Percentiles rank a stretch among this genome's conserved stretches.
phyloP scores from a whole-genome alignment of 2,888 invertebrate species.

The Himalopsyche kuldschensis region DNA sequence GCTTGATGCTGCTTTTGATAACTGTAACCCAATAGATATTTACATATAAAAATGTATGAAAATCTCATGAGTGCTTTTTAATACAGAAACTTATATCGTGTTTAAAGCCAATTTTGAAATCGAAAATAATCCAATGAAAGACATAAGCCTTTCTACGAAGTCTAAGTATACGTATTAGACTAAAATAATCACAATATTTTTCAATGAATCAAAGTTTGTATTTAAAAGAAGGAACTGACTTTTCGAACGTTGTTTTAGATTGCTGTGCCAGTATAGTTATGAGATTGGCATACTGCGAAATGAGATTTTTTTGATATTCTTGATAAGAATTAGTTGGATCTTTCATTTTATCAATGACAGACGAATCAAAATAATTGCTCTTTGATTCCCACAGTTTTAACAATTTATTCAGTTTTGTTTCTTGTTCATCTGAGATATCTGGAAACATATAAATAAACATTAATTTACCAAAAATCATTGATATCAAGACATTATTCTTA shows the following conservation, averaged over 20 bases:
- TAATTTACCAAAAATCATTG: background rate
- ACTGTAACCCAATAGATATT: constrained; percentile 43
- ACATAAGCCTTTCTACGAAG: too few species aligned
- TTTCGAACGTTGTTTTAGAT: constrained; percentile 83
- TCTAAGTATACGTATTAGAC: too few species aligned
- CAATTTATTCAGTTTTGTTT: constrained; percentile 88
- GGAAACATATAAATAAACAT: constrained; percentile 45
- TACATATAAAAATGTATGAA: too few species aligned
- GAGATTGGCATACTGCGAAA: constrained; percentile 77
- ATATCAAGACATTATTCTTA: background rate
- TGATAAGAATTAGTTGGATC: constrained; percentile 87
- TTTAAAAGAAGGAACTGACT: constrained; percentile 49
- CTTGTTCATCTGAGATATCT: constrained; percentile 85
- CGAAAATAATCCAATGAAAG: too few species aligned
- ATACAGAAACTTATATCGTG: too few species aligned
- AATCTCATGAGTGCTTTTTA: too few species aligned
- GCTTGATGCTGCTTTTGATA: constrained; percentile 95
- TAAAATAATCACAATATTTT: background rate
- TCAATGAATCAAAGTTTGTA: background rate
- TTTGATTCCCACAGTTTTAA: constrained; percentile 97
- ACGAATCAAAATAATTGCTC: constrained; percentile 81
- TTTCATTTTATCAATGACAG: constrained; percentile 83
- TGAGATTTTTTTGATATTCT: constrained; percentile 83
- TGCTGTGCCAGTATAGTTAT: constrained; percentile 76
- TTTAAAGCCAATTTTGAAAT: too few species aligned